Percentiles rank a stretch among this genome's conserved stretches.
These are phyloP conservation scores for Cydia pomonella DNA, from an alignment of 1,140 invertebrate genomes.

Conservation along the genomic window DNA sequence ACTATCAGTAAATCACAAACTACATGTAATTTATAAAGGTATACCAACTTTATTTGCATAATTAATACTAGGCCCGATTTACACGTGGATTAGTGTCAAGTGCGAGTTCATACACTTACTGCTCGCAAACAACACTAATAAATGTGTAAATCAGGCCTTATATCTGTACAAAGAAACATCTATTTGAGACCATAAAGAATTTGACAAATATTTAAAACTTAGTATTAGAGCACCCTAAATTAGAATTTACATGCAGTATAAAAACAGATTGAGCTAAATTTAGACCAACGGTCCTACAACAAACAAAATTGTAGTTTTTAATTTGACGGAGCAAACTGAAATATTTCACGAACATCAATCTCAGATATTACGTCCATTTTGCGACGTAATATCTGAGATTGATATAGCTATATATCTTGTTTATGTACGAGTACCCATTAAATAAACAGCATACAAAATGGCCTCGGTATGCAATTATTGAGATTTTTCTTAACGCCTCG, in stretches of 20 bases:
- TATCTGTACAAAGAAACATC: neutral
- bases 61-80: too few relatives aligned
- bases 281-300: neutral
- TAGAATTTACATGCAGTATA: neutral
- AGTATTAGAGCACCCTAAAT: constrained; percentile 2
- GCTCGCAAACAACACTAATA: too few relatives aligned
- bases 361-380: neutral
- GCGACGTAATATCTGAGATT: too few relatives aligned
- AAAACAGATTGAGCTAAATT: neutral
- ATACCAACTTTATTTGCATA: neutral
- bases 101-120: too few relatives aligned
- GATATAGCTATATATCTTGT: neutral
- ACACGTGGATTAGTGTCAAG: too few relatives aligned
- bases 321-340: neutral
- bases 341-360: neutral
- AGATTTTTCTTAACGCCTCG: neutral
- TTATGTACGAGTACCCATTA: neutral
- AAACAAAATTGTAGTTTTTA: neutral
- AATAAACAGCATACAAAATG: neutral
- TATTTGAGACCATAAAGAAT: constrained; percentile 1
- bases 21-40: neutral
- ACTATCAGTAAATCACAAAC: neutral
- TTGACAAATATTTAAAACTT: neutral
- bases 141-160: too few relatives aligned
- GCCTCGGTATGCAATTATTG: neutral